Evolutionary conservation across 2,113 vertebrate genomes (phyloP).

Genomic region (Chloropsis hardwickii): DNA sequence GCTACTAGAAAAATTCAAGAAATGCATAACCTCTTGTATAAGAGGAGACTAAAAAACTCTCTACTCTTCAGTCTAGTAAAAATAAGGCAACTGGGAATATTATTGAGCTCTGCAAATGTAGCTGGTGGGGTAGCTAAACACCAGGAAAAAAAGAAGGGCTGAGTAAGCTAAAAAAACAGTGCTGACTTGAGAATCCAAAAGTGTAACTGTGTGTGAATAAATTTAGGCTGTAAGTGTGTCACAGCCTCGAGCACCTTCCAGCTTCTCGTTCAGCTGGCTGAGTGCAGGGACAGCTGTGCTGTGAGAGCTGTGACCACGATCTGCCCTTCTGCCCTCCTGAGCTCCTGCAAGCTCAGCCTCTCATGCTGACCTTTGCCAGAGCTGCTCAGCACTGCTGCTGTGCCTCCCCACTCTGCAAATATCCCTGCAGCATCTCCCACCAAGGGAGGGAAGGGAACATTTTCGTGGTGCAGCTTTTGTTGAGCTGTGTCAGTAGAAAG

Average conservation of each 20-base stretch:
- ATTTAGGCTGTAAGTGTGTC: not conserved
- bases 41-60: not conserved
- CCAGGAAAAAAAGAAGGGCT: not conserved
- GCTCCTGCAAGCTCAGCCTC: not conserved
- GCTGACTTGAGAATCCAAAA: not conserved
- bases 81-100: not conserved
- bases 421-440: not conserved
- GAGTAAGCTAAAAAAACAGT: not conserved
- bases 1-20: not conserved
- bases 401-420: not conserved
- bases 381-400: not conserved
- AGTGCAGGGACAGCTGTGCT: fast-evolving
- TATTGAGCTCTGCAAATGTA: not conserved
- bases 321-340: not conserved
- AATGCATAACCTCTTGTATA: not conserved
- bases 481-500: not conserved
- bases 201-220: not conserved
- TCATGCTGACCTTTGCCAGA: not conserved
- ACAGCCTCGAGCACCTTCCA: not conserved
- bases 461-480: fast-evolving
- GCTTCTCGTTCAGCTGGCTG: not conserved
- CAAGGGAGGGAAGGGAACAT: not conserved
- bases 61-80: not conserved
- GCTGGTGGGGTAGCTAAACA: not conserved
- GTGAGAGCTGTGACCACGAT: not conserved